Evolutionary conservation across 2,888 invertebrate genomes (phyloP), one percentile per base, ranked within the genome.

Genomic region (Calephelis perditalis): DNA sequence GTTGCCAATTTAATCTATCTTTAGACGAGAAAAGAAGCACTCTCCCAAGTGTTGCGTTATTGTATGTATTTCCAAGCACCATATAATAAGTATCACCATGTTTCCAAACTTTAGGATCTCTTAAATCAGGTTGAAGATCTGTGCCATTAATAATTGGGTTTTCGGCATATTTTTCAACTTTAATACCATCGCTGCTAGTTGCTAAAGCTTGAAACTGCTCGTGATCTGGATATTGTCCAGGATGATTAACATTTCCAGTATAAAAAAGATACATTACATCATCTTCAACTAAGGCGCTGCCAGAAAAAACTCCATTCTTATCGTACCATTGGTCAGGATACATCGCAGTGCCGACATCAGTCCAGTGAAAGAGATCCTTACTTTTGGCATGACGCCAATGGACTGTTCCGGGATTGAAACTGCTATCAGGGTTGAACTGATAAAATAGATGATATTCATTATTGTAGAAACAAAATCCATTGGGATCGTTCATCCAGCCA

Each of bases 401-500:
- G 62, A 77, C 79, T 5, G 62, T 56, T 10, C 71, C 62, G 1
- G 67, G 61, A 9, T 45, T 62, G 11, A 54, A 60, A 58, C 69
- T 70, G 40, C 67, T 67, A 44, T 72, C 58, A 0, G 81, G 81
- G 15, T 91, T 86, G 67, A 81, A 79, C 69, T 92, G 92, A 67
- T 85, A 92, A 65, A 89, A 91, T 4, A 91, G 68, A 65, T 92
- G 92, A 63, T 85, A 92, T 12, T 79, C 75, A 4, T 77, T 72
- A 2, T 76, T 68, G 63, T 71, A 86, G 45, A 74, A 65, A 59
- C 84, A 77, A 64, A 92, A 85, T 6, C 92, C 92, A 60, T 92
- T 92, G 0, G 92, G 92, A 60, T 92, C 92, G 69, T 92, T 92
- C 77, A 91, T 87, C 92, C 92, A 92, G 47, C 89, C 91, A 6